Percentiles rank a stretch among this genome's conserved stretches.
phyloP scores from a whole-genome alignment of 1,140 invertebrate genomes.

The Sitophilus oryzae region DNA sequence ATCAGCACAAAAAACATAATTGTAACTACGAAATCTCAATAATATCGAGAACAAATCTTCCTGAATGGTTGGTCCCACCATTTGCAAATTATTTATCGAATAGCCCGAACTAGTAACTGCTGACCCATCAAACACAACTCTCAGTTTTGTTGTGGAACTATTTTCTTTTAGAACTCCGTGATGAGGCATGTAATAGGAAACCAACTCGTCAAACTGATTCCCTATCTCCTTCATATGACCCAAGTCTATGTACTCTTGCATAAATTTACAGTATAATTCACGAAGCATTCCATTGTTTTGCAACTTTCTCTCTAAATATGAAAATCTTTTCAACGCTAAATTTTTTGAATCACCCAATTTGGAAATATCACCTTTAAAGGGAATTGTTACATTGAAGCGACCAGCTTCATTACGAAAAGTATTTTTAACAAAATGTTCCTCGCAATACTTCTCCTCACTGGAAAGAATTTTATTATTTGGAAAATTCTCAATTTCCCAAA shows the following conservation, averaged over 20 bases:
- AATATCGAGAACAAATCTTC: constrained; percentile 37
- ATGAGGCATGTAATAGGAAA: constrained; percentile 43
- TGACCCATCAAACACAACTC: too few species aligned
- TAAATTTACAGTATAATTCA: constrained; percentile 29
- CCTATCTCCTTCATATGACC: constrained; percentile 30
- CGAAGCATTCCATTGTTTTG: constrained; percentile 8
- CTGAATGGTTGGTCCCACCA: constrained; percentile 32
- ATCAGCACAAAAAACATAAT: constrained; percentile 41
- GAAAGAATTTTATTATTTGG: background rate
- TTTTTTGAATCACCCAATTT: constrained; percentile 26
- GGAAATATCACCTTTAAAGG: constrained; percentile 24
- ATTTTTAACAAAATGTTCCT: constrained; percentile 29
- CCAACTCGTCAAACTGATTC: constrained; percentile 2
- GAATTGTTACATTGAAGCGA: constrained; percentile 30
- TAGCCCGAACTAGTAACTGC: constrained; percentile 27
- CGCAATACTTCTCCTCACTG: constrained; percentile 29
- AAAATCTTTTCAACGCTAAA: constrained; percentile 12
- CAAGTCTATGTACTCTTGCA: constrained; percentile 35
- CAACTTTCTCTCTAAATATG: constrained; percentile 15
- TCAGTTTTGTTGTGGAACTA: too few species aligned
- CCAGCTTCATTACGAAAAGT: constrained; percentile 26
- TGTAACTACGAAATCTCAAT: constrained; percentile 42
- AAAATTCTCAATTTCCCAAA: constrained; percentile 9
- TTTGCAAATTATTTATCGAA: constrained; percentile 34
- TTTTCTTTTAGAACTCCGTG: constrained; percentile 39